Base-by-base conservation (phyloP, 2,797 vertebrate genomes). In the Sebastes goodei region DNA sequence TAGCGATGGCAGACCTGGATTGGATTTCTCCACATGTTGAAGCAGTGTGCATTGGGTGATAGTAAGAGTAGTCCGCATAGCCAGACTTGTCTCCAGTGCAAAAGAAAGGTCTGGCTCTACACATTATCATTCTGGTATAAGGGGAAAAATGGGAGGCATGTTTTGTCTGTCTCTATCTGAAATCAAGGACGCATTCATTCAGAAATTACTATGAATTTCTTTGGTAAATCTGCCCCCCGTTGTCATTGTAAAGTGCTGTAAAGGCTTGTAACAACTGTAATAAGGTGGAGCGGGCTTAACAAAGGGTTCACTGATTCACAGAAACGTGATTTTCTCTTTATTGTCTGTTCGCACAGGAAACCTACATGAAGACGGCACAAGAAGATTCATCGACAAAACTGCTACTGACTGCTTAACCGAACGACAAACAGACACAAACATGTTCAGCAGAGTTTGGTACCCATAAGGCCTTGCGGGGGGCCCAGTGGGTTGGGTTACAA, bases 381-480 rank as follows among this genome's bases (percentile, higher is more conserved):
- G 74, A 73, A 66, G 66, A 69, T 27, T 78, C 62, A 42, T 5
- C 56, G 14, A 77, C 27, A 78, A 56, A 17, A 49, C 70, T 25
- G 11, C 71, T 6, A 2, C 52, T 1, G 56, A 78, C 65, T 1
- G 53, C 57, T 57, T 71, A 76, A 67, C 67, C 14, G 14, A 74
- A 62, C 53, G 1, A 62, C 46, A 60, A 76, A 74, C 49, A 7
- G 49, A 82, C 63, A 23, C 7, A 12, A 87, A 53, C 64, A 94
- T 94, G 93, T 63, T 81, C 79, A 62, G 60, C 83, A 89, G 76
- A 88, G 71, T 61, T 84, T 83, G 85, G 85, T 81, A 89, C 89
- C 88, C 90, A 87, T 91, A 93, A 92, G 91, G 94, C 91, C 92
- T 94, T 88, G 90, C 89, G 59, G 67, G 67, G 42, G 88, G 83